Conservation (phyloP, 2,113 vertebrate genomes). For the Ictalurus furcatus region DNA sequence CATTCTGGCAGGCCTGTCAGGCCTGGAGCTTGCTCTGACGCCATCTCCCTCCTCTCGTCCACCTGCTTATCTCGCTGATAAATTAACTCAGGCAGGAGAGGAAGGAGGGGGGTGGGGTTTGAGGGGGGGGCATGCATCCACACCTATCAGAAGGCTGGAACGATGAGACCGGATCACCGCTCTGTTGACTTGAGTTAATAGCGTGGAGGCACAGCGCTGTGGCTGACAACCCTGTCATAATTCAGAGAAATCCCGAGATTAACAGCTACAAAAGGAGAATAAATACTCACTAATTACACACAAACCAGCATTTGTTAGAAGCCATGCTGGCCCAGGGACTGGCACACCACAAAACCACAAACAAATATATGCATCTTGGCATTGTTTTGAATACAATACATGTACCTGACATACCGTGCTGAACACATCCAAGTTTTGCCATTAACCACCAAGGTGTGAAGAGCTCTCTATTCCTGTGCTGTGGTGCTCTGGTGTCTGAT, state of each 20-base stretch:
- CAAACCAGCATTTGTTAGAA: conserved; percentile 64
- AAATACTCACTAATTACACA: conserved; percentile 73
- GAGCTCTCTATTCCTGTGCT: conserved; percentile 4
- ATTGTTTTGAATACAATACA: conserved; percentile 40
- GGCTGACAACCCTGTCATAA: conserved; percentile 65
- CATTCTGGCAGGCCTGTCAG: conserved; percentile 80
- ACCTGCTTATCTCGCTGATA: conserved; percentile 82
- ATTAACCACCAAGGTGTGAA: conserved; percentile 48
- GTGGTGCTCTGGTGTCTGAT: conserved; percentile 24
- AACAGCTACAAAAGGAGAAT: conserved; percentile 64
- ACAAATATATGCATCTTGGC: conserved; percentile 10
- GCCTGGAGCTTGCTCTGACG: conserved; percentile 72
- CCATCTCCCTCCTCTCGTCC: conserved; percentile 78
- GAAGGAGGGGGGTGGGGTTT: conserved; percentile 47
- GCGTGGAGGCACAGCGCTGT: conserved; percentile 60
- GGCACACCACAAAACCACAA: background rate
- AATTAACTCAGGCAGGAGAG: conserved; percentile 75
- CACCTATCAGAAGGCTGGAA: conserved; percentile 70
- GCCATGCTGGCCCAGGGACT: conserved; percentile 51
- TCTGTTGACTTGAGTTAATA: conserved; percentile 66
- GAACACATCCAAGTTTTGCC: conserved; percentile 40
- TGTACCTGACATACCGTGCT: conserved; percentile 1
- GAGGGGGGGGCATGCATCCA: conserved; percentile 54
- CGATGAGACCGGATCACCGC: conserved; percentile 72
- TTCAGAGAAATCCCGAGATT: conserved; percentile 60